phyloP scores from a whole-genome alignment of 2,797 vertebrate genomes.

The Erethizon dorsatum region DNA sequence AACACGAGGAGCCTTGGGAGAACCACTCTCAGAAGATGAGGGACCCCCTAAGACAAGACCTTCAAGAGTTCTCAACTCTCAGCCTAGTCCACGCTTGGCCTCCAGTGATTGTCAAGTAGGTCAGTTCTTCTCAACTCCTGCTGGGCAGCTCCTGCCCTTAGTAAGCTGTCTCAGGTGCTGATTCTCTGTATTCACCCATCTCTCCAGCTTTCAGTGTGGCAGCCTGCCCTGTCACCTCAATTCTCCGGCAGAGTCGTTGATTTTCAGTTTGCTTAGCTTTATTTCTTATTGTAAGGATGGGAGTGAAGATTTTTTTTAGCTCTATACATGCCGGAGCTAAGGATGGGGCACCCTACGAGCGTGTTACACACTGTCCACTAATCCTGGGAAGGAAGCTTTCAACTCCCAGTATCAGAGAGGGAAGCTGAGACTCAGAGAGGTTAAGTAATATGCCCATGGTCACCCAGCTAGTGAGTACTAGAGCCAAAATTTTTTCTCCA shows the following conservation, averaged over 20 bases:
- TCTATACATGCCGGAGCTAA: not conserved
- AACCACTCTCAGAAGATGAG: not conserved
- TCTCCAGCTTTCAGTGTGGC: not conserved
- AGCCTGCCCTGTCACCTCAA: not conserved
- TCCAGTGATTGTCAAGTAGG: not conserved
- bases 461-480: not conserved
- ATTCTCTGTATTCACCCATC: not conserved
- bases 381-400: not conserved
- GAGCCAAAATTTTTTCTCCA: not conserved
- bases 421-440: not conserved
- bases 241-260: not conserved
- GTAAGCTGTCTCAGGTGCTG: not conserved
- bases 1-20: not conserved
- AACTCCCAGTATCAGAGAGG: not conserved
- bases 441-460: not conserved
- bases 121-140: not conserved
- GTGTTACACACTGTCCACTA: not conserved
- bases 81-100: not conserved
- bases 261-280: conserved; percentile 8
- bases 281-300: not conserved
- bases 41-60: not conserved
- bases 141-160: not conserved
- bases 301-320: conserved; percentile 15
- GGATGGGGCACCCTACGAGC: not conserved
- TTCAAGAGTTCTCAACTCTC: not conserved